Conservation (phyloP, 2,888 invertebrate genomes). For the Microplitis deprimator region DNA sequence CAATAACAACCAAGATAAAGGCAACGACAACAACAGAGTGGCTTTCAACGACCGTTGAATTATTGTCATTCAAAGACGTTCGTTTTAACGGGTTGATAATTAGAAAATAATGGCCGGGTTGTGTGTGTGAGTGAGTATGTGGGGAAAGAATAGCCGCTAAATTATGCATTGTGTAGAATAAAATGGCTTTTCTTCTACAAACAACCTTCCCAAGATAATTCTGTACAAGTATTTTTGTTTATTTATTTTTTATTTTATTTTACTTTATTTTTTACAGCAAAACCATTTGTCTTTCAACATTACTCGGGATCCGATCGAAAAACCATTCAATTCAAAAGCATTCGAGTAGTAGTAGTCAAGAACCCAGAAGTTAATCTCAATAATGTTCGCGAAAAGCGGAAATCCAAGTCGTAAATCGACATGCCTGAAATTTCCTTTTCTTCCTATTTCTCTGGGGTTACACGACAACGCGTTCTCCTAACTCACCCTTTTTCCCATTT, state of each 20-base stretch:
- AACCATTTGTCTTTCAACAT: slow-evolving; percentile 15
- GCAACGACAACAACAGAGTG: neutral
- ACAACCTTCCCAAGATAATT: neutral
- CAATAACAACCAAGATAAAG: neutral
- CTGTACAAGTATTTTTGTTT: neutral
- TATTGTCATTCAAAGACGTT: neutral
- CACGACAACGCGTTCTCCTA: slow-evolving; percentile 16
- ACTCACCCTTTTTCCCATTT: slow-evolving; percentile 11
- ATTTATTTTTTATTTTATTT: neutral
- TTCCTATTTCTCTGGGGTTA: slow-evolving; percentile 26
- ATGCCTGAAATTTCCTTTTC: slow-evolving; percentile 29
- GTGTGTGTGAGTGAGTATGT: neutral
- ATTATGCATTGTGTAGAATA: neutral
- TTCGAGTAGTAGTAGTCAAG: slow-evolving; percentile 27
- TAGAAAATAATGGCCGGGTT: neutral
- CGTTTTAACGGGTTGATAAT: slow-evolving; percentile 1
- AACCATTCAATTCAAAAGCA: slow-evolving; percentile 53
- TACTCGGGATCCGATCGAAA: slow-evolving; percentile 54
- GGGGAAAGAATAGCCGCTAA: neutral
- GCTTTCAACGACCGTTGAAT: neutral
- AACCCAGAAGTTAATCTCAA: slow-evolving; percentile 65
- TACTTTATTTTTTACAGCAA: neutral
- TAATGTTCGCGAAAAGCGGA: slow-evolving; percentile 67
- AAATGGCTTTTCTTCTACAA: neutral
- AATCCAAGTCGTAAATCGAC: slow-evolving; percentile 65